phyloP scores from a whole-genome alignment of 1,140 invertebrate genomes.

The Dryas iulia region DNA sequence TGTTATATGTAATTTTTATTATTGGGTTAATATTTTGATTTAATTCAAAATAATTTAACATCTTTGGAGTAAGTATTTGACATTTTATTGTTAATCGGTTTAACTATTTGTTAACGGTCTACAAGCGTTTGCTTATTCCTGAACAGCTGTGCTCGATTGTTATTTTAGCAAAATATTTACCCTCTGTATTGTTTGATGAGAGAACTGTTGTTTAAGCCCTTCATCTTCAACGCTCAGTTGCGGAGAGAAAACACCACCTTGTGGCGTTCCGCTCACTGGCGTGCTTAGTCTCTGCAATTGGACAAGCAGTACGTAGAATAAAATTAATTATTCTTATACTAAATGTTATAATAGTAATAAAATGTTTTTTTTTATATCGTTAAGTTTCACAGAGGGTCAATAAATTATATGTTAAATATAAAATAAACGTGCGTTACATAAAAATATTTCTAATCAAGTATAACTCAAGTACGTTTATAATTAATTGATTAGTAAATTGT shows the following conservation, averaged over 20 bases:
- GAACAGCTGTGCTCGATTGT: background rate
- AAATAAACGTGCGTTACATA: background rate
- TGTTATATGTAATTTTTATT: background rate
- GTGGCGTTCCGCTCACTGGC: constrained; percentile 65
- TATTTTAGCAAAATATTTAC: constrained; percentile 51
- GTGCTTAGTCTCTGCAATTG: constrained; percentile 60
- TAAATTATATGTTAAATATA: too few relatives aligned
- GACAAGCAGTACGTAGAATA: background rate
- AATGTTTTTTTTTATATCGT: background rate
- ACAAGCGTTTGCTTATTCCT: background rate
- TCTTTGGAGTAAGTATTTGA: background rate
- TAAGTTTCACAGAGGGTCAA: background rate
- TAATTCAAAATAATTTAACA: background rate
- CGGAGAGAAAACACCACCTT: constrained; percentile 66
- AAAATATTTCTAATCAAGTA: too few relatives aligned
- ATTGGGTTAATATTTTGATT: background rate
- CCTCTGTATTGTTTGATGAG: constrained; percentile 71
- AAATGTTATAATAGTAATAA: background rate
- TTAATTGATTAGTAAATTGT: background rate
- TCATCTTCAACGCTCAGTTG: constrained; percentile 71
- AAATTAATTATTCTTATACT: background rate
- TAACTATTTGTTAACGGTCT: background rate
- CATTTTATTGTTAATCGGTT: background rate
- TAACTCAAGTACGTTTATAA: too few relatives aligned
- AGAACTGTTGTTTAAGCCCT: constrained; percentile 73